Percentiles rank a stretch among this genome's conserved stretches.
phyloP scores from a whole-genome alignment of 2,797 vertebrate genomes.

The Decapterus maruadsi region DNA sequence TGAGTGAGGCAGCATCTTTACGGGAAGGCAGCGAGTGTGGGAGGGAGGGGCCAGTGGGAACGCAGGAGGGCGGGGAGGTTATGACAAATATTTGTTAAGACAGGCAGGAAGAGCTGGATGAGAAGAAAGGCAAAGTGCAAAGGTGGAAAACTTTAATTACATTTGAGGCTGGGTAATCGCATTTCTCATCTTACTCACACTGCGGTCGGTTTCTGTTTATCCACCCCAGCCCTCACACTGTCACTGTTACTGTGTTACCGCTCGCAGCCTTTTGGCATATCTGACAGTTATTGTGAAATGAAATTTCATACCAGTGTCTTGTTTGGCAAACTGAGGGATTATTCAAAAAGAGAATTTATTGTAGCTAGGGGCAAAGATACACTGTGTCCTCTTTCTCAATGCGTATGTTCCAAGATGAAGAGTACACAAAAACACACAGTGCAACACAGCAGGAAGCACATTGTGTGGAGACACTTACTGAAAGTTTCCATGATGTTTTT shows the following conservation, averaged over 20 bases:
- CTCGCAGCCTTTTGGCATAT: constrained; percentile 57
- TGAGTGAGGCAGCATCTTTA: constrained; percentile 82
- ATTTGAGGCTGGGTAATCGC: constrained; percentile 47
- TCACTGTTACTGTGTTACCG: constrained; percentile 36
- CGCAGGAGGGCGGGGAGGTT: constrained; percentile 64
- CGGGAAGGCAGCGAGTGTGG: constrained; percentile 77
- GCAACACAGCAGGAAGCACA: background rate
- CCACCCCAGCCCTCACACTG: constrained; percentile 22
- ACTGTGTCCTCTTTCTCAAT: constrained; percentile 55
- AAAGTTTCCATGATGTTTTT: background rate
- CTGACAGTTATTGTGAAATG: constrained; percentile 56
- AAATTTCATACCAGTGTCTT: constrained; percentile 18
- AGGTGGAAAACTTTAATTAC: constrained; percentile 66
- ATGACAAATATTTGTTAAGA: constrained; percentile 80
- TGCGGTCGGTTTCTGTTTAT: constrained; percentile 19
- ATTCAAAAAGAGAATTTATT: constrained; percentile 48
- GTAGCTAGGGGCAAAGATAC: constrained; percentile 55
- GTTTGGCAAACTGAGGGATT: constrained; percentile 45
- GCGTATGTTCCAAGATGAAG: constrained; percentile 23
- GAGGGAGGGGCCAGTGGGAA: constrained; percentile 82
- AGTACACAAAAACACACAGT: background rate
- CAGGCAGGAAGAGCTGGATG: constrained; percentile 57
- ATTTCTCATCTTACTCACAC: constrained; percentile 48
- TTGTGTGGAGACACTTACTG: background rate
- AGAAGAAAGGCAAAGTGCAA: constrained; percentile 57